Evolutionary conservation across 2,113 vertebrate genomes (phyloP).

Genomic region (Pterocles orientalis): DNA sequence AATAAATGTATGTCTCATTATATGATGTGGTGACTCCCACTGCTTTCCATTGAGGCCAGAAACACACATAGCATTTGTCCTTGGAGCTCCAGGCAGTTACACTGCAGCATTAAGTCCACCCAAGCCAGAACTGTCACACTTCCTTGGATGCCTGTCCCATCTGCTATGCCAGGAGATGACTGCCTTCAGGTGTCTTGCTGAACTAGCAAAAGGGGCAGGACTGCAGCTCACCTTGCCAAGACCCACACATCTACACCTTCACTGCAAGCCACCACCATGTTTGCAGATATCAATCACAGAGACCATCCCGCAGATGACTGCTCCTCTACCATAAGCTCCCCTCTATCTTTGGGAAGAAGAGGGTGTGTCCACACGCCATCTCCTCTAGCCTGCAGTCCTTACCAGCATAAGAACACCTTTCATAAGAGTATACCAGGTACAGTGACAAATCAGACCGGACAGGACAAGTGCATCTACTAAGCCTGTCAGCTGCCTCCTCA

Average conservation of each 20-base stretch:
- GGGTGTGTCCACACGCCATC: accelerated
- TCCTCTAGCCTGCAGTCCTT: background rate
- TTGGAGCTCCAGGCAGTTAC: background rate
- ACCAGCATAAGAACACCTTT: background rate
- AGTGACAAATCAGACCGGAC: background rate
- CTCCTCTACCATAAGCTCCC: background rate
- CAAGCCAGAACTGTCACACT: background rate
- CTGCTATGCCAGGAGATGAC: background rate
- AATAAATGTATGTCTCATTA: background rate
- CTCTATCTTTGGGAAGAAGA: accelerated
- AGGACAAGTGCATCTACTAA: background rate
- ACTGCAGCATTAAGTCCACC: background rate
- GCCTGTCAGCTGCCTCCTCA: background rate
- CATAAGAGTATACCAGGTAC: background rate
- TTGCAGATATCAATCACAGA: background rate
- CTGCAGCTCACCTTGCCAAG: background rate
- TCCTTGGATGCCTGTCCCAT: background rate
- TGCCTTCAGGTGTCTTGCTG: background rate
- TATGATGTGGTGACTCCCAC: background rate
- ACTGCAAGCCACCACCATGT: background rate
- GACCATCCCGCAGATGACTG: too few relatives aligned
- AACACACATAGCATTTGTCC: background rate
- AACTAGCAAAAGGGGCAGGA: background rate
- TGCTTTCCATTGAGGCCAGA: background rate
- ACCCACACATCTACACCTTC: background rate